phyloP scores from a whole-genome alignment of 37 sponge, comb jelly and placozoan species.

The Aphrocallistes beatrix region DNA sequence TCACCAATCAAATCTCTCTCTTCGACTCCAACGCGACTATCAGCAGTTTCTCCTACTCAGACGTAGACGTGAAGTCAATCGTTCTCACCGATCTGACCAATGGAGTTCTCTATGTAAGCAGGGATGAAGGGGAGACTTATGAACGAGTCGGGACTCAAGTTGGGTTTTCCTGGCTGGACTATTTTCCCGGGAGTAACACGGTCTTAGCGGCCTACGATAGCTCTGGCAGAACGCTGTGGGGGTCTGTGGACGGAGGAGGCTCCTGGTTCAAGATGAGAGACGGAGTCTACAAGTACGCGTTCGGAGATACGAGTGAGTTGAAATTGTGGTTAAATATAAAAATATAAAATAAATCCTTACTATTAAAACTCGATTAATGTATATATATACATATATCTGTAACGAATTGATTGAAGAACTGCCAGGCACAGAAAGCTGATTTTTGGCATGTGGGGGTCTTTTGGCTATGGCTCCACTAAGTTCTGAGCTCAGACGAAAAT shows the following conservation, averaged over 20 bases:
- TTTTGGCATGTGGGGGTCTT: too few species aligned
- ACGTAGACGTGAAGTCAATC: neutral
- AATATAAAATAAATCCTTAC: neutral
- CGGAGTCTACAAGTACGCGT: neutral
- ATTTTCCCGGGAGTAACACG: neutral
- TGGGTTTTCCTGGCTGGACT: neutral
- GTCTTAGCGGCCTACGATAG: neutral
- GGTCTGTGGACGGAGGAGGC: neutral
- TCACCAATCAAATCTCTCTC: neutral
- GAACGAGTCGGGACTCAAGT: neutral
- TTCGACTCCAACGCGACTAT: neutral
- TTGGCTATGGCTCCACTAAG: too few species aligned
- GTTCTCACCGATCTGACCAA: neutral
- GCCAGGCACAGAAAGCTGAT: too few species aligned
- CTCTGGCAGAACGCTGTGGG: neutral
- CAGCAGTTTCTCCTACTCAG: neutral
- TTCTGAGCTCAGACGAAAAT: too few species aligned
- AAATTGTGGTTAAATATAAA: neutral
- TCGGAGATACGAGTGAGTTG: neutral
- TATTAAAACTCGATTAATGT: neutral
- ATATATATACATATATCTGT: too few species aligned
- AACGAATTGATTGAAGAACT: too few species aligned
- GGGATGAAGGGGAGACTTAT: neutral
- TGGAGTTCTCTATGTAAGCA: neutral
- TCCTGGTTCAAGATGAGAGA: neutral